phyloP scores from a whole-genome alignment of 2,888 invertebrate genomes.

The Arenicola marina region DNA sequence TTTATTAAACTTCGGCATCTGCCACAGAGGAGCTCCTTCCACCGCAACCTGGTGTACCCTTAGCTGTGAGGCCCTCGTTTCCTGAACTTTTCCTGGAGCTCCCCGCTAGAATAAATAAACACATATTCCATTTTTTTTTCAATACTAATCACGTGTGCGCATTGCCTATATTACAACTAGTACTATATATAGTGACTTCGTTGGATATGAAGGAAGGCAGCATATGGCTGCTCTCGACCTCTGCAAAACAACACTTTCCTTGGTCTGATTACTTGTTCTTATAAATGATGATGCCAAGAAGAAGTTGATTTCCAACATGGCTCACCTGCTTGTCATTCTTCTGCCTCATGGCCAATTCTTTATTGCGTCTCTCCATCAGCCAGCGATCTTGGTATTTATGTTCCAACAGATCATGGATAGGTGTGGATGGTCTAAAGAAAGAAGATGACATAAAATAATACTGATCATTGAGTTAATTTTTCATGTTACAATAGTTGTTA shows the following conservation, averaged over 20 bases:
- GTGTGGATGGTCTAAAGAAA: constrained; percentile 54
- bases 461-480: background rate
- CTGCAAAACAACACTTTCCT: background rate
- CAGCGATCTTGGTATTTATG: constrained; percentile 59
- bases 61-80: constrained; percentile 52
- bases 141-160: background rate
- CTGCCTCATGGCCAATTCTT: constrained; percentile 40
- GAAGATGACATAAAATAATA: background rate
- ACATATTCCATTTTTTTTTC: no score
- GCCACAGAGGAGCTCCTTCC: constrained; percentile 51
- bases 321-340: constrained; percentile 44
- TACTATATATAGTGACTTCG: no score
- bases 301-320: background rate
- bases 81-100: constrained; percentile 43
- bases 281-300: background rate
- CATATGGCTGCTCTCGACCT: no score
- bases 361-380: constrained; percentile 44
- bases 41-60: constrained; percentile 57
- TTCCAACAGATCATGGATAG: constrained; percentile 58
- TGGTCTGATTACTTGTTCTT: no score
- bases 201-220: no score
- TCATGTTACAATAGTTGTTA: background rate
- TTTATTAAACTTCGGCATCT: constrained; percentile 49
- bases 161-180: background rate
- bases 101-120: constrained; percentile 7